Evolutionary conservation across 2,113 vertebrate species (phyloP).

Genomic region (Albula goreensis): DNA sequence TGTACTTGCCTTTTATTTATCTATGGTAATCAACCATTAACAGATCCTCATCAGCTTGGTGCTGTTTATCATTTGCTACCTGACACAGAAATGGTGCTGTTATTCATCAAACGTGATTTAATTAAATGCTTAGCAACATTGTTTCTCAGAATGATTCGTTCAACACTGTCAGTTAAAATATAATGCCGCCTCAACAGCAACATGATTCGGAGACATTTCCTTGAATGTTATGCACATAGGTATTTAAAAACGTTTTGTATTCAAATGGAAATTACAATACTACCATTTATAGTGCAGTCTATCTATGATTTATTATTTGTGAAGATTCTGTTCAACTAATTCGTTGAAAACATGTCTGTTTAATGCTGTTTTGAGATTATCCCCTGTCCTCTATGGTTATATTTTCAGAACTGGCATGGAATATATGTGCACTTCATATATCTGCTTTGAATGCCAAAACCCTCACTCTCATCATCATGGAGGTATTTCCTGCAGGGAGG

Average conservation of each 20-base stretch:
- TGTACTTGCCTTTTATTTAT: neutral
- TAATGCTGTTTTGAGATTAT: too few species aligned
- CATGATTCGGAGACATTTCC: neutral
- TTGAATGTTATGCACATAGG: too few species aligned
- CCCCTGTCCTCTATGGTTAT: neutral
- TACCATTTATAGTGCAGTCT: neutral
- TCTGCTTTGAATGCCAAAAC: neutral
- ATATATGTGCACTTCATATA: neutral
- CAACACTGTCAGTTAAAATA: neutral
- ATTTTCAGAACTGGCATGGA: neutral
- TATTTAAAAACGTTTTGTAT: too few species aligned
- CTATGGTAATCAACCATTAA: neutral
- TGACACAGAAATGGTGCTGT: neutral
- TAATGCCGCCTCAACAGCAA: neutral
- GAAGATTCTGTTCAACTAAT: neutral
- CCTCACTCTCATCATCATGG: neutral
- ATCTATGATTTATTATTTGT: neutral
- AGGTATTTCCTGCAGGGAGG: neutral
- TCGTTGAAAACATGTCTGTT: too few species aligned
- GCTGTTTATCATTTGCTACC: neutral
- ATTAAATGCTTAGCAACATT: neutral
- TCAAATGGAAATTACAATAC: neutral
- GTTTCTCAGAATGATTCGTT: neutral
- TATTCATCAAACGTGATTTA: neutral
- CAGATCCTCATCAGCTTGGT: neutral